These are phyloP conservation scores for Caprella mutica DNA, from an alignment of 2,888 invertebrate species.

Conservation along the genomic window DNA sequence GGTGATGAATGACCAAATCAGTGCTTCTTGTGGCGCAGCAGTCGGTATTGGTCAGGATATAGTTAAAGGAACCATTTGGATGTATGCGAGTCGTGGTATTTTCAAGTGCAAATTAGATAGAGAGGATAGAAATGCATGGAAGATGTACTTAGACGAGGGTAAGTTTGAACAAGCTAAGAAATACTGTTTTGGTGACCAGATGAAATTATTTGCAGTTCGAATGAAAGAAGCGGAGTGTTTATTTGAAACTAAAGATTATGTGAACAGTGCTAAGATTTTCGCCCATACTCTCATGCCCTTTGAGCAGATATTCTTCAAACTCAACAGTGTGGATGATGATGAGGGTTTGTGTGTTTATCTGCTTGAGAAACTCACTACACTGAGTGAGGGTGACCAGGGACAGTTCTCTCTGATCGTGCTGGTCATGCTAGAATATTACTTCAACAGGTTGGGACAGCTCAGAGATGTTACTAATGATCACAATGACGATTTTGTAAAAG, in stretches of 20 bases:
- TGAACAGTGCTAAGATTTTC: conserved; percentile 72
- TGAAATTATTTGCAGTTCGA: conserved; percentile 60
- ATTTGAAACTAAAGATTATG: conserved; percentile 63
- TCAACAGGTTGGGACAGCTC: conserved; percentile 73
- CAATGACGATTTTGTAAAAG: conserved; percentile 47
- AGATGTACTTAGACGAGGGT: conserved; percentile 38
- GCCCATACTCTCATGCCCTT: conserved; percentile 78
- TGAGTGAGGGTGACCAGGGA: conserved; percentile 64
- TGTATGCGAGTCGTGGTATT: conserved; percentile 68
- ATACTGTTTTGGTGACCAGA: conserved; percentile 65
- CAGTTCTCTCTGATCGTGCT: conserved; percentile 84
- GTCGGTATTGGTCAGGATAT: conserved; percentile 70
- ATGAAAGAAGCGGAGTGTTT: conserved; percentile 77
- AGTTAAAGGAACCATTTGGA: conserved; percentile 65
- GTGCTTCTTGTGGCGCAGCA: conserved; percentile 40
- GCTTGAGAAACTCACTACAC: conserved; percentile 57
- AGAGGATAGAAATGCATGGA: conserved; percentile 79
- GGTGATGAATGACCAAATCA: conserved; percentile 9
- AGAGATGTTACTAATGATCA: conserved; percentile 41
- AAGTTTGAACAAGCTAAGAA: conserved; percentile 61
- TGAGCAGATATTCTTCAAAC: conserved; percentile 86
- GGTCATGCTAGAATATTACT: conserved; percentile 86
- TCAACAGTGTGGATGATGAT: conserved; percentile 65
- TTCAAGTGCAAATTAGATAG: conserved; percentile 72
- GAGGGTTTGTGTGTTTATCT: conserved; percentile 79